A percentile compares a stretch with the other conserved stretches of the same genome.
These are phyloP conservation scores for Drosophila mojavensis DNA, from an alignment of 1,140 invertebrate genomes.

Conservation along the genomic window DNA sequence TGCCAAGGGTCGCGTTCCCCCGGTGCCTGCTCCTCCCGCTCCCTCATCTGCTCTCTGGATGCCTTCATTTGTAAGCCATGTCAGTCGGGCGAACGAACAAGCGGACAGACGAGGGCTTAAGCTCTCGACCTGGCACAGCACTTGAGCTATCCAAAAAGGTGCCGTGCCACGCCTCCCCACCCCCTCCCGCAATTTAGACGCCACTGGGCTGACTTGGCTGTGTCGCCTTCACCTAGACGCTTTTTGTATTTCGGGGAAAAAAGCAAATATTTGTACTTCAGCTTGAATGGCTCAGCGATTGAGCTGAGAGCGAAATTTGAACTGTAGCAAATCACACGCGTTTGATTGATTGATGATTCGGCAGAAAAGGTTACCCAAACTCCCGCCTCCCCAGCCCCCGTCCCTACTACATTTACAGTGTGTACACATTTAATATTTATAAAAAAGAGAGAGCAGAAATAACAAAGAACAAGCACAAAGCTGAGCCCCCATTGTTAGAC, in stretches of 20 bases:
- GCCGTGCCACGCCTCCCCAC: conserved; percentile 15
- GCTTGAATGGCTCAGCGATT: conserved; percentile 79
- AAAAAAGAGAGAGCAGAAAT: conserved; percentile 20
- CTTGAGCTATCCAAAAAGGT: conserved; percentile 25
- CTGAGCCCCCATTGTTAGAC: conserved; percentile 19
- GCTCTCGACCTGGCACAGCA: conserved; percentile 20
- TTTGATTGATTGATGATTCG: conserved; percentile 82
- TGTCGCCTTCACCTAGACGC: conserved; percentile 16
- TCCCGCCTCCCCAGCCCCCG: neutral
- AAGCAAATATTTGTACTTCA: conserved; percentile 80
- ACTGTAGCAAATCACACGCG: conserved; percentile 79
- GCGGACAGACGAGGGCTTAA: conserved; percentile 23
- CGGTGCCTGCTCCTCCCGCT: neutral
- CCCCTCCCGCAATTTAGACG: too few relatives aligned
- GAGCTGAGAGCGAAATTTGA: conserved; percentile 79
- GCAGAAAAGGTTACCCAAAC: conserved; percentile 50
- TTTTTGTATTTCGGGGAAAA: conserved; percentile 71
- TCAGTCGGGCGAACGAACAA: conserved; percentile 57
- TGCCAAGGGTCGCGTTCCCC: conserved; percentile 9
- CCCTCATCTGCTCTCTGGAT: neutral
- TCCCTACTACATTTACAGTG: neutral
- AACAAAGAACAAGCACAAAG: conserved; percentile 28
- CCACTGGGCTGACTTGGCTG: neutral
- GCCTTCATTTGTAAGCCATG: conserved; percentile 75
- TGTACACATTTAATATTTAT: conserved; percentile 63